Percentiles rank a stretch among this genome's conserved stretches.
phyloP scores from a whole-genome alignment of 2,888 invertebrate species.

The Acrocyrtus sp. region DNA sequence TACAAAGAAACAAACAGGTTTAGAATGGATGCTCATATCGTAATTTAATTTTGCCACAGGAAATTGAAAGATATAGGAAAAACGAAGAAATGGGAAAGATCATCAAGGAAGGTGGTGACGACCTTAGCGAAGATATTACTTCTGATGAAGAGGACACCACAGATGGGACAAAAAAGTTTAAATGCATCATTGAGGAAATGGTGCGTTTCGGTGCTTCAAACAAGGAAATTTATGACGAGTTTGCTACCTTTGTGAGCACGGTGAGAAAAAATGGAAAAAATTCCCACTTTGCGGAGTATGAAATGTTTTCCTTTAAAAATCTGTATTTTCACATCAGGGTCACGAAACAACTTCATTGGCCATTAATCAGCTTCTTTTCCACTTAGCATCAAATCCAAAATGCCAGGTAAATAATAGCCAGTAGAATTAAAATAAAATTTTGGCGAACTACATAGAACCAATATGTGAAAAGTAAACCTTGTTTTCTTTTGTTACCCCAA shows the following conservation, averaged over 20 bases:
- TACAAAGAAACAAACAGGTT: not conserved
- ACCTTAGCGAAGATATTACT: not conserved
- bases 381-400: constrained; percentile 7
- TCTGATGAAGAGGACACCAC: not conserved
- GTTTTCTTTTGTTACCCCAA: too few relatives aligned
- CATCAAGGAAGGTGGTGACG: not conserved
- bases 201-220: not conserved
- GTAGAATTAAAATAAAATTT: too few relatives aligned
- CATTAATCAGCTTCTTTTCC: not conserved
- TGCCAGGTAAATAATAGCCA: constrained; percentile 10
- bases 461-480: not conserved
- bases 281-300: too few relatives aligned
- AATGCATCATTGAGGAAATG: constrained; percentile 7
- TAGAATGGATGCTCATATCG: too few relatives aligned
- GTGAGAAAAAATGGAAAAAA: not conserved
- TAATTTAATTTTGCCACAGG: too few relatives aligned
- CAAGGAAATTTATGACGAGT: constrained; percentile 9
- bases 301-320: too few relatives aligned
- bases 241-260: constrained; percentile 2
- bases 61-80: too few relatives aligned
- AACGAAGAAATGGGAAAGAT: too few relatives aligned
- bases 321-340: too few relatives aligned
- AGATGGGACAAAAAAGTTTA: not conserved
- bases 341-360: constrained; percentile 5
- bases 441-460: too few relatives aligned